Evolutionary conservation across 2,888 invertebrate species (phyloP).

Genomic region (Stenurella melanura): DNA sequence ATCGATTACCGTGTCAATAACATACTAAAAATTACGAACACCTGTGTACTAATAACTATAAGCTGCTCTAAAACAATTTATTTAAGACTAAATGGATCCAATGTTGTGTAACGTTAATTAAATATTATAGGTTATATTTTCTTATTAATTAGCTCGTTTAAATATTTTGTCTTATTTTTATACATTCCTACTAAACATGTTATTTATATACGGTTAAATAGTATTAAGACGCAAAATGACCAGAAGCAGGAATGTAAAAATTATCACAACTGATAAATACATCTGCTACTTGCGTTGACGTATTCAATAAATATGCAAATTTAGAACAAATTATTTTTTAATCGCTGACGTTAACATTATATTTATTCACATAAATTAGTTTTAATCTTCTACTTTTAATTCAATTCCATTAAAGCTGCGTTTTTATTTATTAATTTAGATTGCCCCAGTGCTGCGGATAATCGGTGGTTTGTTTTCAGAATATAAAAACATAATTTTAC

Average conservation of each 20-base stretch:
- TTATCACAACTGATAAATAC: conserved; percentile 53
- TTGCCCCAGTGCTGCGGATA: conserved; percentile 28
- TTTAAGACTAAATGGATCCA: neutral
- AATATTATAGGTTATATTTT: neutral
- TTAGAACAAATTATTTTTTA: conserved; percentile 58
- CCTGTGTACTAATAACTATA: too few species aligned
- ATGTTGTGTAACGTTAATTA: neutral
- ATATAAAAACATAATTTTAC: conserved; percentile 32
- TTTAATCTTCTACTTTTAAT: conserved; percentile 52
- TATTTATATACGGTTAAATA: conserved; percentile 49
- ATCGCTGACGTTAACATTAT: conserved; percentile 55
- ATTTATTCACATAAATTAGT: conserved; percentile 59
- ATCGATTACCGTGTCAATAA: too few species aligned
- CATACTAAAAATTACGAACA: too few species aligned
- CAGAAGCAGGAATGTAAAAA: conserved; percentile 42
- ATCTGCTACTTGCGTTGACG: conserved; percentile 54
- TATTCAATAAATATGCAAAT: conserved; percentile 63
- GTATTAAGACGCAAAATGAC: conserved; percentile 50
- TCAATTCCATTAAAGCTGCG: conserved; percentile 40
- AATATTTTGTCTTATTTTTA: neutral
- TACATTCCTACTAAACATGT: neutral
- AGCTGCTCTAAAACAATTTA: too few species aligned
- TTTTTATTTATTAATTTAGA: conserved; percentile 43
- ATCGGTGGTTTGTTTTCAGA: conserved; percentile 32
- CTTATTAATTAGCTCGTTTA: neutral